phyloP scores from a whole-genome alignment of 2,113 vertebrate species.

The Sardina pilchardus region DNA sequence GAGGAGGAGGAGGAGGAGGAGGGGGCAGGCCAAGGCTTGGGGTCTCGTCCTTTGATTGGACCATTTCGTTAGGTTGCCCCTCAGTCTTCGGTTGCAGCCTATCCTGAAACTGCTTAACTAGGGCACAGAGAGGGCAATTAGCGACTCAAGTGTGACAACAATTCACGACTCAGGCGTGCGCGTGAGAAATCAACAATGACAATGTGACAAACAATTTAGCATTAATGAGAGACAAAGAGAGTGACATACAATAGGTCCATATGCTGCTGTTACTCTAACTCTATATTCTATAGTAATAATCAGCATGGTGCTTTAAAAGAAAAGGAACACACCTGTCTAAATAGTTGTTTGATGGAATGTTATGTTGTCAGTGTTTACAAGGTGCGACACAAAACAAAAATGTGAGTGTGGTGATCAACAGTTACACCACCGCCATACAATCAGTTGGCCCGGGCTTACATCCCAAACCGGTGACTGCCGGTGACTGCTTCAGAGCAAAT shows the following conservation, averaged over 20 bases:
- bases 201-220: not conserved
- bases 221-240: not conserved
- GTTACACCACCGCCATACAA: too few species aligned
- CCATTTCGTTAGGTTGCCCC: not conserved
- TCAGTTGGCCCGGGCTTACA: too few species aligned
- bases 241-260: not conserved
- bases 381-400: too few species aligned
- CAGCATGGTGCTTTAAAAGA: too few species aligned
- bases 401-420: too few species aligned
- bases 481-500: too few species aligned
- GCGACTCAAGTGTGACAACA: not conserved
- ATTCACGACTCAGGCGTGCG: not conserved
- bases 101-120: constrained; percentile 59
- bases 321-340: too few species aligned
- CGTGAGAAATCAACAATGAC: not conserved
- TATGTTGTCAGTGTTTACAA: too few species aligned
- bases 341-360: too few species aligned
- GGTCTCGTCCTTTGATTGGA: not conserved
- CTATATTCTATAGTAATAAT: too few species aligned
- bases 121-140: not conserved
- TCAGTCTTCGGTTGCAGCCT: constrained; percentile 9
- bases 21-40: constrained; percentile 47
- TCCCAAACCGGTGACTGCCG: too few species aligned
- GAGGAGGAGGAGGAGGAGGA: constrained; percentile 38
- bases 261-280: not conserved